Base-by-base conservation (phyloP, 92 coral and sea anemone genomes). In the Actinernus sp. region DNA sequence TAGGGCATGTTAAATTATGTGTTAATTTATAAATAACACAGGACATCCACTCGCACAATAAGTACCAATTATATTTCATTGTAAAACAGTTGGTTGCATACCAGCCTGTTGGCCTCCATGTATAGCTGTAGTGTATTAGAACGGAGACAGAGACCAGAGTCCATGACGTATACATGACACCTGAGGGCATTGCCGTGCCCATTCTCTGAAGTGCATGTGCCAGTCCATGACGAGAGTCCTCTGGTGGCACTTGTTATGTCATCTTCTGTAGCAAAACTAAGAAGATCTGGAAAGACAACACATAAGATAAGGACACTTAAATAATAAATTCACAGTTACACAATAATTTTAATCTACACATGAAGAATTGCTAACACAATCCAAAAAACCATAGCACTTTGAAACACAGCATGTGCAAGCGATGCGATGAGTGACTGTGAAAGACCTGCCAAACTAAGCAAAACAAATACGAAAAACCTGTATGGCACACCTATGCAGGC, bases 41-140 rank as follows among this genome's bases (percentile, higher is more conserved):
- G 8, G n/a, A 37, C 43, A 37, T 37, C 43, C 8, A 37, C 9
- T 7, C 9, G 9, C n/a, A 37, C 43, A 8, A 37, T 8, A 8
- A 37, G 43, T 37, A 7, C 43, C 8, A 0, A 51, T 6, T 51
- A 18, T n/a, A 51, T 51, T 7, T 19, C 58, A 20, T 51, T n/a
- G n/a, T n/a, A n/a, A 4, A n/a, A 9, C 26, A 1, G n/a, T 51
- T 51, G 21, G n/a, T n/a, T n/a, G n/a, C 83, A 23, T 72, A 93
- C 98, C 93, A 81, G 75, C 72, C 98, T 80, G 70, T 93, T 93
- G 33, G 97, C 87, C 36, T 93, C 98, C 97, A 93, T 86, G 28
- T 84, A 93, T 58, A 86, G 61, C 18, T 90, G 98, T 36, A 93
- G 76, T 10, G 91, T 93, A 41, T 93, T 93, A 12, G 90, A 78